Conservation (phyloP, 2,888 invertebrate species). For the Eupithecia dodoneata region DNA sequence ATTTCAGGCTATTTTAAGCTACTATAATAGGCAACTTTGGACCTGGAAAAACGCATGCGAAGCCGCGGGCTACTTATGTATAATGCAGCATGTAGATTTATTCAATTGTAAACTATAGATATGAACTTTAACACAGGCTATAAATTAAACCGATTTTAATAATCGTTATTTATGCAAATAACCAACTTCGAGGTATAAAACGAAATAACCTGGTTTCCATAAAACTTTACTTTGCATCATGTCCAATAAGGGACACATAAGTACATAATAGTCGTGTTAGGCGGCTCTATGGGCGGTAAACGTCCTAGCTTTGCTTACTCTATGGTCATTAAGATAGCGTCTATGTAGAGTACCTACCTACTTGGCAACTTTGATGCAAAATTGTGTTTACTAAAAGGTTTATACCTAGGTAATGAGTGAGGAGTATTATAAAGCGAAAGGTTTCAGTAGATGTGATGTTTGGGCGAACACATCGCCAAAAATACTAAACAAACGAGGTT, state of each 20-base stretch:
- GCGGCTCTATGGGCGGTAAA: conserved; percentile 1
- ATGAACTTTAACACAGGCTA: not conserved
- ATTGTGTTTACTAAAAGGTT: not conserved
- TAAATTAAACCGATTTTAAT: not conserved
- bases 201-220: not conserved
- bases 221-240: not conserved
- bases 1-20: too few species aligned
- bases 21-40: too few species aligned
- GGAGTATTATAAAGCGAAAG: too few species aligned
- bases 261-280: not conserved
- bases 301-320: not conserved
- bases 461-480: too few species aligned
- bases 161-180: not conserved
- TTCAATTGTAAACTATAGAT: not conserved
- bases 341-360: not conserved
- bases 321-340: not conserved
- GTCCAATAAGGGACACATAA: not conserved
- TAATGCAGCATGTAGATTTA: not conserved
- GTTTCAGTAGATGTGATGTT: too few species aligned
- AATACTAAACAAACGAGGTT: too few species aligned
- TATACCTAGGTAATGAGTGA: not conserved
- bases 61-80: not conserved
- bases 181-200: not conserved
- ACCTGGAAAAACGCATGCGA: not conserved
- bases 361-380: conserved; percentile 6